Conservation (phyloP, 92 coral and sea anemone species). For the Diadumene lineata region DNA sequence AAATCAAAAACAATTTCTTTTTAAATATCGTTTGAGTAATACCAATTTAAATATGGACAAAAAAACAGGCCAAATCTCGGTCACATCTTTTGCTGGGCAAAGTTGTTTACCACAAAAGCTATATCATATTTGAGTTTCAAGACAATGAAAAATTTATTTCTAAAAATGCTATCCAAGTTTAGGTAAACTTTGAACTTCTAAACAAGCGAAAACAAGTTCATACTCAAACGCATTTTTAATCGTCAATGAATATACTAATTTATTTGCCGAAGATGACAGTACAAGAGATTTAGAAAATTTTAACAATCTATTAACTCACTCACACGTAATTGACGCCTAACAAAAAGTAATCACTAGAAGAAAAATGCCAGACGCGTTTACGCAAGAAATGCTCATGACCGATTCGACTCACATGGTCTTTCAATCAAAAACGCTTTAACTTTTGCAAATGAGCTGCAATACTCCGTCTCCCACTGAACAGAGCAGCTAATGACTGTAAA, state of each 20-base stretch:
- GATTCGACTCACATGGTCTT: slow-evolving; percentile 31
- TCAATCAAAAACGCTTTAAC: slow-evolving; percentile 33
- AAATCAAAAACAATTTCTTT: too few species aligned
- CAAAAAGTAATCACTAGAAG: not conserved
- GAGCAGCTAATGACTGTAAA: not conserved
- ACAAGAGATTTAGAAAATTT: slow-evolving; percentile 19
- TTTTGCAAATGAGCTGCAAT: slow-evolving; percentile 14
- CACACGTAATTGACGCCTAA: slow-evolving; percentile 7
- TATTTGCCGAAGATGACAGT: not conserved
- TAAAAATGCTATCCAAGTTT: not conserved
- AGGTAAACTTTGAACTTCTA: slow-evolving; percentile 3
- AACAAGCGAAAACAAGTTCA: not conserved
- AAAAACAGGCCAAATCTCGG: too few species aligned
- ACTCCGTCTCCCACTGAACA: slow-evolving; percentile 17
- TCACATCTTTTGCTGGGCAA: too few species aligned
- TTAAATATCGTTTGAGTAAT: too few species aligned
- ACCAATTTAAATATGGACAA: too few species aligned
- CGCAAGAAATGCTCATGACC: slow-evolving; percentile 1
- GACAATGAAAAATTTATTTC: too few species aligned
- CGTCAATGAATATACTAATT: not conserved
- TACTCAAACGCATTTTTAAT: not conserved
- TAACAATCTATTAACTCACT: slow-evolving; percentile 1
- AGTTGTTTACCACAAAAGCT: too few species aligned
- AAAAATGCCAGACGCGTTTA: not conserved
- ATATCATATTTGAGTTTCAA: too few species aligned